phyloP scores from a whole-genome alignment of 2,113 vertebrate genomes.

The Raja brachyura region DNA sequence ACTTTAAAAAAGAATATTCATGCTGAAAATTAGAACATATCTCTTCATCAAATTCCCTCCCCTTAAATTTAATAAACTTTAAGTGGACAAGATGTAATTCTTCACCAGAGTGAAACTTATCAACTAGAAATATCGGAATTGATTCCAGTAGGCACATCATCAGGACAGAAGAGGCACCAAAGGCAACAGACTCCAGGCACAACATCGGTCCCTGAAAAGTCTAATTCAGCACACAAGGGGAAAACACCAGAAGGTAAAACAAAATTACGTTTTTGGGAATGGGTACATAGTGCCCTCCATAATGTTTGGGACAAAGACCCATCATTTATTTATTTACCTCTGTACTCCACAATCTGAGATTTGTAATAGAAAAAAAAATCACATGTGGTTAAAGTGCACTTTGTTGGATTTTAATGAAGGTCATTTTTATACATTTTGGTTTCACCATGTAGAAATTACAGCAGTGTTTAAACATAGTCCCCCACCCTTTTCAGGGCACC shows the following conservation, averaged over 20 bases:
- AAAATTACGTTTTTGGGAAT: neutral
- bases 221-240: conserved; percentile 45
- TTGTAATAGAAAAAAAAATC: too few relatives aligned
- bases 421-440: too few relatives aligned
- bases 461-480: too few relatives aligned
- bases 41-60: neutral
- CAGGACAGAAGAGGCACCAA: conserved; percentile 39
- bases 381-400: too few relatives aligned
- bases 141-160: conserved; percentile 39
- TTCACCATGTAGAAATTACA: too few relatives aligned
- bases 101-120: neutral
- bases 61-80: neutral
- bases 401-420: too few relatives aligned
- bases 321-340: too few relatives aligned
- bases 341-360: too few relatives aligned
- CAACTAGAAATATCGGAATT: neutral
- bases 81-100: neutral
- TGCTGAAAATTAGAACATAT: neutral
- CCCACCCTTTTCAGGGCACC: too few relatives aligned
- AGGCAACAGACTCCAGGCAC: conserved; percentile 44
- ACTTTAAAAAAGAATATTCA: neutral
- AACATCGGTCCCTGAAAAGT: conserved; percentile 42
- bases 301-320: too few relatives aligned
- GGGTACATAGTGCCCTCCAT: too few relatives aligned
- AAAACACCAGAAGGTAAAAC: conserved; percentile 45